Base-by-base conservation (phyloP, 2,113 vertebrate genomes). In the Psittacus erithacus region DNA sequence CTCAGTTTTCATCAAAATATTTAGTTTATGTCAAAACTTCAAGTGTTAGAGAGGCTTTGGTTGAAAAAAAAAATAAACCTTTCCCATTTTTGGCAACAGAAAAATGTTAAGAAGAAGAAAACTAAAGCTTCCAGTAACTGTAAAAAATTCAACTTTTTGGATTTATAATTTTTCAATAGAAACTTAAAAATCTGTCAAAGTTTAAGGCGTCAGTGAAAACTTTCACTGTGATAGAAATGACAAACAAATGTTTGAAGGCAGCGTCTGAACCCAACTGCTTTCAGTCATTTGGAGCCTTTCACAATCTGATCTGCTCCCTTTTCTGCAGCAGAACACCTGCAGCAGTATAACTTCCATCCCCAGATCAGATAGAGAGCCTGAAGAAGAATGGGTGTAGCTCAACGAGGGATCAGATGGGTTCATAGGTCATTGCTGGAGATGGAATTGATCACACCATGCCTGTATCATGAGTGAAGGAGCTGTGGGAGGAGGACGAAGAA, bases 1-100 rank as follows among this genome's bases (percentile, higher is more conserved):
- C 86, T 33, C 19, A 39, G 44, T 82, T 90, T 90, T 77, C 80
- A 73, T 84, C 87, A 80, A 81, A 95, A 93, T 91, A 85, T 93
- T 84, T 84, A 68, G 59, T 68, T 92, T 77, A 50, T 57, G 74
- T 90, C 86, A 84, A 81, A 76, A 67, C 64, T 87, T 59, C 18
- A 52, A 83, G 89, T 57, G 74, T 83, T 79, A 0, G 10, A 80
- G 74, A 92, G 52, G 39, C 71, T 87, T 90, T 90, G 79, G 74
- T 77, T 53, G 13, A 92, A 92, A 33, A 53, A 65, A 75, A 69
- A 90, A 82, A 77, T n/a, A 90, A 95, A 80, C 10, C 20, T 77
- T 92, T 49, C 41, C 38, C 57, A 16, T 47, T 84, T 84, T 68
- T 90, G 82, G 82, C 79, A 76, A 81, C 7, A 43, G 69, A 49